phyloP scores from a whole-genome alignment of 2,113 vertebrate genomes.

The Myxocyprinus asiaticus region DNA sequence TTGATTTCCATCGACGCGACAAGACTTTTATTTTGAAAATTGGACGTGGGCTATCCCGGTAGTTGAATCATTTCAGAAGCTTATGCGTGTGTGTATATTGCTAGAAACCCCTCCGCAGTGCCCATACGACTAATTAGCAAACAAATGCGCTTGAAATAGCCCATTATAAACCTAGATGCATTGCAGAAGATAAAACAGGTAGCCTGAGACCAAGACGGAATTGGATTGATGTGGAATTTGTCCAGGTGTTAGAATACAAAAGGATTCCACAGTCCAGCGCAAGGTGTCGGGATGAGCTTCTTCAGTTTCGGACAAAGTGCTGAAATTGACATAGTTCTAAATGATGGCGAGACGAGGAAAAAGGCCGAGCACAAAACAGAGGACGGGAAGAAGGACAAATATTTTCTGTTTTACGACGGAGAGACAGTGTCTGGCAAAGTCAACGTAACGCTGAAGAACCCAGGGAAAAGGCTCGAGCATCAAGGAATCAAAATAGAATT shows the following conservation, averaged over 20 bases:
- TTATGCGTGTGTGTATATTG: conserved; percentile 19
- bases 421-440: conserved; percentile 94
- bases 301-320: conserved; percentile 95
- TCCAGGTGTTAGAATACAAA: conserved; percentile 35
- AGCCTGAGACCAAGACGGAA: not conserved
- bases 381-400: conserved; percentile 97
- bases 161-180: not conserved
- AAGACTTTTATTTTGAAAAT: conserved; percentile 46
- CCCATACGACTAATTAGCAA: not conserved
- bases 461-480: conserved; percentile 92
- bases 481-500: conserved; percentile 98
- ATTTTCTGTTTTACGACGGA: conserved; percentile 95
- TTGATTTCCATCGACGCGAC: too few relatives aligned
- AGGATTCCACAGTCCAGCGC: conserved; percentile 18
- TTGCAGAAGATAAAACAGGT: not conserved
- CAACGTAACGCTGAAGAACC: conserved; percentile 90
- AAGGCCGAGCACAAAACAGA: conserved; percentile 95
- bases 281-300: conserved; percentile 84
- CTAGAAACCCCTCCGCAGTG: conserved; percentile 10
- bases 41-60: conserved; percentile 12
- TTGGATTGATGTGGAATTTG: conserved; percentile 45
- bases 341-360: conserved; percentile 91
- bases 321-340: conserved; percentile 91
- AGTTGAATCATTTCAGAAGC: conserved; percentile 24
- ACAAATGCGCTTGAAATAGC: not conserved